These are phyloP conservation scores for Bemisia tabaci DNA, from an alignment of 1,140 invertebrate species.

Conservation along the genomic window DNA sequence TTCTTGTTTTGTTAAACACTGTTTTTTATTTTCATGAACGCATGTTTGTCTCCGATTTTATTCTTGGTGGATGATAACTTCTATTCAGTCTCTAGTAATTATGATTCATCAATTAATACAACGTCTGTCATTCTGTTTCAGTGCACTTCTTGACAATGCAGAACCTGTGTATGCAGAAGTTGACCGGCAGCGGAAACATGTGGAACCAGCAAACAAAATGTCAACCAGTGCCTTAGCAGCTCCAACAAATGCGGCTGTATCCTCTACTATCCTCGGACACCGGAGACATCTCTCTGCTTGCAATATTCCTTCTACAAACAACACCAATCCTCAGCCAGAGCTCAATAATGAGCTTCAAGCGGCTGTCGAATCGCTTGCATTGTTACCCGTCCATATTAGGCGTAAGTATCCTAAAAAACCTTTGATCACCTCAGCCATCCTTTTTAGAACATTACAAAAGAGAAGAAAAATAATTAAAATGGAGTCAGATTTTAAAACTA, in stretches of 20 bases:
- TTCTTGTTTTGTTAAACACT: too few relatives aligned
- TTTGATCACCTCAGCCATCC: slow-evolving; percentile 31
- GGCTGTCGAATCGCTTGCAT: slow-evolving; percentile 38
- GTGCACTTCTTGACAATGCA: slow-evolving; percentile 19
- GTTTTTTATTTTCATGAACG: too few relatives aligned
- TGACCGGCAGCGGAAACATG: slow-evolving; percentile 21
- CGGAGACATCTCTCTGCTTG: slow-evolving; percentile 42
- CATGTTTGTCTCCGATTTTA: too few relatives aligned
- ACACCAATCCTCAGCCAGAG: slow-evolving; percentile 26
- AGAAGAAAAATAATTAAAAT: too few relatives aligned
- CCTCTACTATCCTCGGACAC: slow-evolving; percentile 35
- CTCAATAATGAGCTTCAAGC: slow-evolving; percentile 38
- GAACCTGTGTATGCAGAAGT: slow-evolving; percentile 31
- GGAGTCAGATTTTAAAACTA: too few relatives aligned
- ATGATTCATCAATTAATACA: too few relatives aligned
- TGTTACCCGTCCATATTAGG: slow-evolving; percentile 26
- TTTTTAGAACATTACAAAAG: slow-evolving; percentile 31
- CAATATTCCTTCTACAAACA: background rate
- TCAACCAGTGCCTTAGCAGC: slow-evolving; percentile 21
- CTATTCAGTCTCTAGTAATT: too few relatives aligned
- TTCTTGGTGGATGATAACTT: too few relatives aligned
- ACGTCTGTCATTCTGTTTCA: slow-evolving; percentile 13
- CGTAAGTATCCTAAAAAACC: slow-evolving; percentile 14
- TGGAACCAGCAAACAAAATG: slow-evolving; percentile 4
- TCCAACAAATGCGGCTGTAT: slow-evolving; percentile 20